Conservation (phyloP, 2,797 vertebrate species). For the Diceros bicornis region DNA sequence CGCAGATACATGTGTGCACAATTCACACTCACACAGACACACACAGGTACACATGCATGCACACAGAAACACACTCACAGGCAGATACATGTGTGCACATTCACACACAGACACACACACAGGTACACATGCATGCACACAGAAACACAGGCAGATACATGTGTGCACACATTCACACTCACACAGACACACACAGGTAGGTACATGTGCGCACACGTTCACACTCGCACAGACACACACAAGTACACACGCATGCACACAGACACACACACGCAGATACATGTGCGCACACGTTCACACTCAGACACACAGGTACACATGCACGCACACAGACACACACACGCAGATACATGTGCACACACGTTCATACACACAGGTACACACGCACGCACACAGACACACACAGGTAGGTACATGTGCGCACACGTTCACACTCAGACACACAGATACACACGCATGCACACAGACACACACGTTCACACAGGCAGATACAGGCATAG, state of each 20-base stretch:
- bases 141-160: too few species aligned
- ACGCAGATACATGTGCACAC: too few species aligned
- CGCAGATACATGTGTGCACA: too few species aligned
- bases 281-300: rapidly evolving
- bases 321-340: not conserved
- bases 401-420: too few species aligned
- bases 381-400: not conserved
- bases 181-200: not conserved
- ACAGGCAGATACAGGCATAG: rapidly evolving
- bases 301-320: not conserved
- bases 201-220: too few species aligned
- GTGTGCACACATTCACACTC: not conserved
- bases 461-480: too few species aligned
- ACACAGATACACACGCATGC: too few species aligned
- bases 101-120: not conserved
- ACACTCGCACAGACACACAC: too few species aligned
- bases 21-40: not conserved
- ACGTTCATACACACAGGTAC: not conserved
- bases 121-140: too few species aligned
- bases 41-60: not conserved
- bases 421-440: not conserved
- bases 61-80: not conserved
- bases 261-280: not conserved
- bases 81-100: too few species aligned
- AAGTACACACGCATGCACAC: not conserved